A percentile compares a stretch with the other conserved stretches of the same genome.
phyloP scores from a whole-genome alignment of 2,888 invertebrate species.

The Ophion slaviceki region DNA sequence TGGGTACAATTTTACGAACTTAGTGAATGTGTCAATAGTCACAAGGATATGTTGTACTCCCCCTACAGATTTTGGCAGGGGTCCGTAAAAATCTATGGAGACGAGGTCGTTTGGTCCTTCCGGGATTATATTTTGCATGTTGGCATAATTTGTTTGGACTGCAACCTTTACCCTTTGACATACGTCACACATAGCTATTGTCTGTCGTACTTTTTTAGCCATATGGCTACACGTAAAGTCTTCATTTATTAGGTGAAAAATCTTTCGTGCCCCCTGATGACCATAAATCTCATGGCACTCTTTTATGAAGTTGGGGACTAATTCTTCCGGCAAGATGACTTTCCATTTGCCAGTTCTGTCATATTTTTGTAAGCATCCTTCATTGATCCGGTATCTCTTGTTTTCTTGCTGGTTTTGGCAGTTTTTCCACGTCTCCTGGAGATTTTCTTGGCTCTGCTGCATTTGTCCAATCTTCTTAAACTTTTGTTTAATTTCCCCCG shows the following conservation, averaged over 20 bases:
- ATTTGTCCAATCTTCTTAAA: neutral
- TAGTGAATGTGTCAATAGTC: conserved; percentile 13
- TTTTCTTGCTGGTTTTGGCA: no score
- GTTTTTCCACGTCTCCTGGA: neutral
- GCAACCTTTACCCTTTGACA: neutral
- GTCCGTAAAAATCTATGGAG: conserved; percentile 22
- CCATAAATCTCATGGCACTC: neutral
- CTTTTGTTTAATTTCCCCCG: neutral
- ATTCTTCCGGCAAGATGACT: neutral
- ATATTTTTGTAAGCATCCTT: neutral
- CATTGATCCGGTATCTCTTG: neutral
- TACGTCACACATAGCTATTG: neutral
- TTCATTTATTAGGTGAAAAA: neutral
- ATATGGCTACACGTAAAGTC: neutral
- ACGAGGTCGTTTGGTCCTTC: neutral
- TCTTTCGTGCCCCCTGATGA: neutral
- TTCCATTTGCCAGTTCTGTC: neutral
- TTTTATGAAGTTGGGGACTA: neutral
- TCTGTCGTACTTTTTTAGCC: neutral
- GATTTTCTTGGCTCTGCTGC: neutral
- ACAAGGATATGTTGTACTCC: conserved; percentile 3
- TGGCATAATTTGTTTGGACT: neutral
- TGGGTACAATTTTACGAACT: conserved; percentile 3
- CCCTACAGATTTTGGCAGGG: neutral
- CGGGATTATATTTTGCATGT: neutral